phyloP scores from a whole-genome alignment of 92 coral and sea anemone genomes.

The Montipora capitata region DNA sequence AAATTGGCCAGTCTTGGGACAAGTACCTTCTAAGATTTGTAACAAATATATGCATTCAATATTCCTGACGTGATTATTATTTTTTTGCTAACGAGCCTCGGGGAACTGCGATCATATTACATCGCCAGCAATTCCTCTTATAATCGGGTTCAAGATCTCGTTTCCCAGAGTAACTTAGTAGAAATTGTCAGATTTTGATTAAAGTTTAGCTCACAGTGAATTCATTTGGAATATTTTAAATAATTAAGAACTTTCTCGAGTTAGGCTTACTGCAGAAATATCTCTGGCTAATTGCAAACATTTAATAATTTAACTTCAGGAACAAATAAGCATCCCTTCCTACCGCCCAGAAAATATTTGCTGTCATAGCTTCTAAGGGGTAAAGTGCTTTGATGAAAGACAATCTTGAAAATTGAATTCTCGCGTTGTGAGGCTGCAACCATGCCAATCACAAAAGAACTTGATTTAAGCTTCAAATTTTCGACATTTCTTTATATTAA shows the following conservation, averaged over 20 bases:
- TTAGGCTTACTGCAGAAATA: conserved; percentile 16
- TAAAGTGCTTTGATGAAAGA: not conserved
- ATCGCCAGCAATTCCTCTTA: conserved; percentile 5
- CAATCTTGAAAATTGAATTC: not conserved
- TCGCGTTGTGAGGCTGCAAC: not conserved
- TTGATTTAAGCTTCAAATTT: not conserved
- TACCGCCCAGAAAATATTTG: not conserved
- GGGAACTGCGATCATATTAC: not conserved
- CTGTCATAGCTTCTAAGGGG: not conserved
- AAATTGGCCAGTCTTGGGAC: no score
- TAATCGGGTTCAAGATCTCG: not conserved
- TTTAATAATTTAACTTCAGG: conserved; percentile 37
- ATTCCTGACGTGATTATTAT: no score
- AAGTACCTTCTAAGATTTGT: no score
- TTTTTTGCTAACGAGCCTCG: no score
- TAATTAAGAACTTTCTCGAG: conserved; percentile 47
- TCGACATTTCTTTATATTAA: not conserved
- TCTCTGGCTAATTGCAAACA: conserved; percentile 23
- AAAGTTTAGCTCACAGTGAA: not conserved
- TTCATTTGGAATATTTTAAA: conserved; percentile 46
- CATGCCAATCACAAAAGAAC: not conserved
- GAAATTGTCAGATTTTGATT: not conserved
- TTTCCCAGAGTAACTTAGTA: not conserved
- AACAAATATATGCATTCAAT: no score
- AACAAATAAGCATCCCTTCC: not conserved